These are phyloP conservation scores for Hippocampus comes DNA, from an alignment of 2,113 vertebrate species.

Conservation along the genomic window DNA sequence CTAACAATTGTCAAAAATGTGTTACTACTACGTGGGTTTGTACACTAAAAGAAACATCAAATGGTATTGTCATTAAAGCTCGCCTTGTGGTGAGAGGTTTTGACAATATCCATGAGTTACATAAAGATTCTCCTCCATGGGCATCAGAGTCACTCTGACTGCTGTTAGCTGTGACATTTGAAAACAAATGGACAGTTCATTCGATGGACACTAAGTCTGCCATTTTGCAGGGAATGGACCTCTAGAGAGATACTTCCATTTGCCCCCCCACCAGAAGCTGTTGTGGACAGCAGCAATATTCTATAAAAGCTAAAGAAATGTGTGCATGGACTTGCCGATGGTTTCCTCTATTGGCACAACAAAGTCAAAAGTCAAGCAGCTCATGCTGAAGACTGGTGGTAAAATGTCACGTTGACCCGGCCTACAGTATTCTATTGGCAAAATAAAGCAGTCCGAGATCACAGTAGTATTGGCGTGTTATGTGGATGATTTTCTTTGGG, in stretches of 20 bases:
- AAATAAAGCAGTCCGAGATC: slow-evolving; percentile 8
- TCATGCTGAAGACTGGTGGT: slow-evolving; percentile 2
- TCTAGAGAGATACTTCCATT: slow-evolving; percentile 10
- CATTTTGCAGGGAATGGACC: slow-evolving; percentile 17
- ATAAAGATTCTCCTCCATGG: slow-evolving; percentile 2
- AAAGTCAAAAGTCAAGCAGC: slow-evolving; percentile 15
- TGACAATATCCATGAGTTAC: not conserved
- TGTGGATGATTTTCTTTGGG: slow-evolving; percentile 32
- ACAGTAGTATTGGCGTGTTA: slow-evolving; percentile 26
- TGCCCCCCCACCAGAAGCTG: slow-evolving; percentile 15
- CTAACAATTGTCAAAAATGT: slow-evolving; percentile 2
- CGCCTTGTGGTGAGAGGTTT: not conserved
- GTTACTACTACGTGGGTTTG: slow-evolving; percentile 1
- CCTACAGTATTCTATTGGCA: not conserved
- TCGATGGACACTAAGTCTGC: slow-evolving; percentile 18
- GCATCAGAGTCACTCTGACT: slow-evolving; percentile 4
- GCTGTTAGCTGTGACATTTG: slow-evolving; percentile 2
- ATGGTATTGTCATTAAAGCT: not conserved
- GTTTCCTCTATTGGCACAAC: slow-evolving; percentile 35
- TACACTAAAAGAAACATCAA: slow-evolving; percentile 3
- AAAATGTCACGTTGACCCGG: slow-evolving; percentile 13
- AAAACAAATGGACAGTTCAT: slow-evolving; percentile 8
- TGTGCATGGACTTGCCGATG: slow-evolving; percentile 28
- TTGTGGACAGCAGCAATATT: not conserved
- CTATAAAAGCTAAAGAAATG: slow-evolving; percentile 36